phyloP scores from a whole-genome alignment of 2,888 invertebrate species.

The Poecilobothrus nobilitatus region DNA sequence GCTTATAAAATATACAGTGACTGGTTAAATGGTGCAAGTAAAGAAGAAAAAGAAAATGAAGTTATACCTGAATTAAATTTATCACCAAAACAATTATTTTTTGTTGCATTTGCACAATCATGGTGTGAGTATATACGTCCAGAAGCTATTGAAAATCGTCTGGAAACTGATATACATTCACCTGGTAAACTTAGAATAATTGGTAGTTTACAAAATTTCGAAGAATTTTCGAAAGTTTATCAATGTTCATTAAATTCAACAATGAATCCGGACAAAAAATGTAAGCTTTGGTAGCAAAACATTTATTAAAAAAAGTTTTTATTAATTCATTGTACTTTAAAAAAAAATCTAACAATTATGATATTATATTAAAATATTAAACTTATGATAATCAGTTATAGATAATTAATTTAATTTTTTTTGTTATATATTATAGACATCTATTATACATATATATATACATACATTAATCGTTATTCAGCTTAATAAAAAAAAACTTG shows the following conservation, averaged over 20 bases:
- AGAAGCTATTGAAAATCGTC: constrained; percentile 20
- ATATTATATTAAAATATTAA: too few relatives aligned
- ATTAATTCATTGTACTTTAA: too few relatives aligned
- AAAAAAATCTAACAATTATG: too few relatives aligned
- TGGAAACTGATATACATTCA: constrained; percentile 17
- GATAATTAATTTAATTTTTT: too few relatives aligned
- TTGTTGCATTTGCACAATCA: constrained; percentile 25
- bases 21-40: constrained; percentile 50
- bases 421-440: too few relatives aligned
- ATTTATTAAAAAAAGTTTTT: too few relatives aligned
- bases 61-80: constrained; percentile 23
- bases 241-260: constrained; percentile 19
- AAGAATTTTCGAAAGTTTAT: constrained; percentile 22
- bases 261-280: not conserved
- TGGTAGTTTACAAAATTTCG: constrained; percentile 23
- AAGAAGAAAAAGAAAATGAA: constrained; percentile 36
- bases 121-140: constrained; percentile 26
- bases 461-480: too few relatives aligned
- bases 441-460: too few relatives aligned
- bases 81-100: constrained; percentile 26
- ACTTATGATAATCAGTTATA: too few relatives aligned
- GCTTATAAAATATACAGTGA: constrained; percentile 25
- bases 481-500: too few relatives aligned
- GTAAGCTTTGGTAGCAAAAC: not conserved
- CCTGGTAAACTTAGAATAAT: constrained; percentile 25